Evolutionary conservation across 2,113 vertebrate species (phyloP).

Genomic region (Sardina pilchardus): DNA sequence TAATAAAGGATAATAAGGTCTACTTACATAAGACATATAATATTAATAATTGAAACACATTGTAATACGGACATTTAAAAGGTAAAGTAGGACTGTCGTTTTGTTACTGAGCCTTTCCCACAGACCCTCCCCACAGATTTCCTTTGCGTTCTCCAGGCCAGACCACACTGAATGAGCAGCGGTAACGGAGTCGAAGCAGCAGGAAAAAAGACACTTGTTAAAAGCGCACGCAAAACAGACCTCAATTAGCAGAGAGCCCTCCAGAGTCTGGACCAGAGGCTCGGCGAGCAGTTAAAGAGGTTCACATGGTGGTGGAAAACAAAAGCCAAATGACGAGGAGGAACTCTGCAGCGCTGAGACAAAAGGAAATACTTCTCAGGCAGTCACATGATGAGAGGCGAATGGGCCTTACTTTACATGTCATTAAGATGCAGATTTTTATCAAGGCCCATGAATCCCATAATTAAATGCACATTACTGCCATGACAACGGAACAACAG

Average conservation of each 20-base stretch:
- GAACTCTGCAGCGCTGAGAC: conserved; percentile 45
- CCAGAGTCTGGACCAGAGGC: conserved; percentile 50
- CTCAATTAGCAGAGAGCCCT: conserved; percentile 59
- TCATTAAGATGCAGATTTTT: conserved; percentile 55
- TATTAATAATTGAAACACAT: background rate
- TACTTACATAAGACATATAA: background rate
- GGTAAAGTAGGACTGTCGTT: background rate
- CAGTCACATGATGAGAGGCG: conserved; percentile 38
- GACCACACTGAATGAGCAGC: background rate
- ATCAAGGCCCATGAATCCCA: conserved; percentile 34
- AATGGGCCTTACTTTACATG: conserved; percentile 50
- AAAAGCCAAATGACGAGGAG: conserved; percentile 55
- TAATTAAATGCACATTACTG: conserved; percentile 66
- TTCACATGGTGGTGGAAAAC: conserved; percentile 43
- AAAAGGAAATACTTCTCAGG: conserved; percentile 38
- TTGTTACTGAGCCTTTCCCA: background rate
- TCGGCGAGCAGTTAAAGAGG: conserved; percentile 60
- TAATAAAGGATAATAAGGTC: background rate
- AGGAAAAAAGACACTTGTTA: conserved; percentile 25
- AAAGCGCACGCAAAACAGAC: conserved; percentile 43
- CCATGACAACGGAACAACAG: conserved; percentile 64
- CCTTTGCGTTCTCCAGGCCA: background rate
- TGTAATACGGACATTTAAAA: background rate
- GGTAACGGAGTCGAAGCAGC: background rate
- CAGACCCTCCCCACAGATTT: background rate